Evolutionary conservation across 2,888 invertebrate genomes (phyloP).

Genomic region (Meiosimyza platycephala): DNA sequence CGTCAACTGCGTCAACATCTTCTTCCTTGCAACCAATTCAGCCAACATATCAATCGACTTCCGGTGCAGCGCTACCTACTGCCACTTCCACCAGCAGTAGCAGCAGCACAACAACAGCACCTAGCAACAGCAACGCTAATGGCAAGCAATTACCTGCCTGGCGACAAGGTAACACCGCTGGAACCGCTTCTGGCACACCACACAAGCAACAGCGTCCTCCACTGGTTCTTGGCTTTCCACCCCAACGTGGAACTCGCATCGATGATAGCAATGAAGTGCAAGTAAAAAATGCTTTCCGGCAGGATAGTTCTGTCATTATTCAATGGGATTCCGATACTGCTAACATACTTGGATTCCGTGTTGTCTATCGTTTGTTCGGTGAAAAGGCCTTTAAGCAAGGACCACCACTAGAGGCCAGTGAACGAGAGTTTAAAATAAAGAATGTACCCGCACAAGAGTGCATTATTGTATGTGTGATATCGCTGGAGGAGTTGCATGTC

Average conservation of each 20-base stretch:
- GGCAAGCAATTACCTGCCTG: constrained; percentile 59
- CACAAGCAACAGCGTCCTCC: constrained; percentile 74
- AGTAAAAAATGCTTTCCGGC: constrained; percentile 84
- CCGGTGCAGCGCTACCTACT: constrained; percentile 46
- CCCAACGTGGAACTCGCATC: constrained; percentile 74
- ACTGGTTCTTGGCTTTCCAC: constrained; percentile 78
- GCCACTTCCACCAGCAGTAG: constrained; percentile 46
- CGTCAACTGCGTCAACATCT: constrained; percentile 32
- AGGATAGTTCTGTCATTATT: constrained; percentile 88
- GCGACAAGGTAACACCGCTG: constrained; percentile 55
- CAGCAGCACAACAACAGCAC: constrained; percentile 36
- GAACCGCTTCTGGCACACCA: constrained; percentile 50
- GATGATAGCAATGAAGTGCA: constrained; percentile 81
- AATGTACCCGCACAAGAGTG: constrained; percentile 94
- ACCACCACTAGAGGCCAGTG: constrained; percentile 88
- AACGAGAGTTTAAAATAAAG: constrained; percentile 91
- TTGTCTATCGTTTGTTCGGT: constrained; percentile 89
- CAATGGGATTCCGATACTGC: constrained; percentile 92
- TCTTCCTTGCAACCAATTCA: constrained; percentile 36
- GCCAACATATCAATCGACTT: constrained; percentile 45
- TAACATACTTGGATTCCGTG: constrained; percentile 89
- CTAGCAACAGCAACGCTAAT: constrained; percentile 44
- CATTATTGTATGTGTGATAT: constrained; percentile 92
- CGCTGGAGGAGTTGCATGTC: constrained; percentile 88
- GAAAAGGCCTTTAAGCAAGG: constrained; percentile 91